phyloP scores from a whole-genome alignment of 2,888 invertebrate species.

The Chironomus tentans region DNA sequence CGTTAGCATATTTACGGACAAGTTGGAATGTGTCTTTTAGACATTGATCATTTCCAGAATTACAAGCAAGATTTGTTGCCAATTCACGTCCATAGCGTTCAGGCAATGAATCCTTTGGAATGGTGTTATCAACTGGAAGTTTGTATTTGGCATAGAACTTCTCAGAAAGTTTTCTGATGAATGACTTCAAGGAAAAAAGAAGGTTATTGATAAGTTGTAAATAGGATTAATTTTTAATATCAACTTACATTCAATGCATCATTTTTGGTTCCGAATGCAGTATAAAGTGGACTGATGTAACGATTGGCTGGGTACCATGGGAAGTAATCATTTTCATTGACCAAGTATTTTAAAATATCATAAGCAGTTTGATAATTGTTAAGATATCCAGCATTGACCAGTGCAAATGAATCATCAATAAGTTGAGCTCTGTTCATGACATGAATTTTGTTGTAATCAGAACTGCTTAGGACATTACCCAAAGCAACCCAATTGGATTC shows the following conservation, averaged over 20 bases:
- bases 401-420: conserved; percentile 56
- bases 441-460: conserved; percentile 27
- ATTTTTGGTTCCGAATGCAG: background rate
- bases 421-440: conserved; percentile 57
- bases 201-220: no score
- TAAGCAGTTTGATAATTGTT: conserved; percentile 44
- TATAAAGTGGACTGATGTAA: background rate
- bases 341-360: conserved; percentile 45
- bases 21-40: background rate
- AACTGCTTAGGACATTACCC: background rate
- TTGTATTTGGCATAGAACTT: background rate
- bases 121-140: background rate
- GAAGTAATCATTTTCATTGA: conserved; percentile 51
- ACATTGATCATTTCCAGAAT: background rate
- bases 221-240: background rate
- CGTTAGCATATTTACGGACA: background rate
- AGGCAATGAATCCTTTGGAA: background rate
- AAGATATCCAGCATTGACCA: conserved; percentile 47
- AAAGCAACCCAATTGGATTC: conserved; percentile 14
- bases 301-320: conserved; percentile 37
- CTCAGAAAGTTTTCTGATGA: background rate
- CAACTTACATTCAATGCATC: background rate
- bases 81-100: background rate
- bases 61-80: conserved; percentile 11
- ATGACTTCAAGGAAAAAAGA: background rate